Base-by-base conservation (phyloP, 2,888 invertebrate genomes). In the Eurytoma californica region DNA sequence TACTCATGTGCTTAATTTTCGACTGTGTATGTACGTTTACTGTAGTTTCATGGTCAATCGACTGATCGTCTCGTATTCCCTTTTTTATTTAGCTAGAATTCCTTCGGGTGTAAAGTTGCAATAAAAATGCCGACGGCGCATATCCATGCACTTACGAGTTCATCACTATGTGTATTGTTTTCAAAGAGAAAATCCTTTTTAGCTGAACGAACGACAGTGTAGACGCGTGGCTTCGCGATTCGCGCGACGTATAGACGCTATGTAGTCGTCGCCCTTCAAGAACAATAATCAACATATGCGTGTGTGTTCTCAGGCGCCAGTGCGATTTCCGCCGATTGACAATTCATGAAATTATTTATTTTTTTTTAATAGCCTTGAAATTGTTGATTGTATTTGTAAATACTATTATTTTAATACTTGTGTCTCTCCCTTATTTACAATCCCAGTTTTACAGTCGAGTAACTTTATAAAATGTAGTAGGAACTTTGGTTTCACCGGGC, bases 401-500 rank as follows among this genome's bases (percentile, higher is more conserved):
- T 88, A 87, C 86, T 88, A 88, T 84, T 86, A 81, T 81, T 80
- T 78, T 82, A 87, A 86, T 85, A 85, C 87, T 86, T 86, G 85
- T 85, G 84, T 84, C 84, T 87, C 86, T 85, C 86, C 86, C 83
- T 87, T 85, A 89, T 88, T 86, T 89, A 89, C 89, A 89, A 85
- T 85, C 84, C 84, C 86, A 87, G 86, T 88, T 88, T 87, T 87
- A 88, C 88, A 88, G 87, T 89, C 87, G 86, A 87, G 87, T 88
- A 87, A 86, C 86, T 90, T 90, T 90, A 90, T 90, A 90, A 91
- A 89, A 90, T 88, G 90, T 91, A 92, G 91, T 92, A 92, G 92
- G 92, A 92, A 92, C 92, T 92, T 92, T 92, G 92, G 92, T 92
- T 92, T 92, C 92, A 91, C 92, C 92, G 91, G 88, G 91, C 90